Evolutionary conservation across 1,140 invertebrate species (phyloP).

Genomic region (Lasaia peninsularis): DNA sequence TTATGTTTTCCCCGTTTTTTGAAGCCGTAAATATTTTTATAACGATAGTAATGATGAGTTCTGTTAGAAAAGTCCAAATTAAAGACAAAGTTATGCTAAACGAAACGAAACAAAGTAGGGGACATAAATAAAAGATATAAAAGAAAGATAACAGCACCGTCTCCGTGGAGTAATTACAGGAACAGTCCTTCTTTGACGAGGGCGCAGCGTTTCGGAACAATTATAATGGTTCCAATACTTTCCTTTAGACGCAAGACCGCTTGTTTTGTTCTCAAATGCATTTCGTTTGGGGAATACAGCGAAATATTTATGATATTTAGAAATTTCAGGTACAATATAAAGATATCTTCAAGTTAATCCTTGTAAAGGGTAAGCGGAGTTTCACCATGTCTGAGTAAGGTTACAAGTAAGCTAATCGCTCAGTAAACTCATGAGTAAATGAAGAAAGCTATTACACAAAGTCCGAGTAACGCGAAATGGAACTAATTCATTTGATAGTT

Average conservation of each 20-base stretch:
- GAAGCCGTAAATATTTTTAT: background rate
- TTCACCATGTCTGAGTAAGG: too few relatives aligned
- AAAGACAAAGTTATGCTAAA: conserved; percentile 4
- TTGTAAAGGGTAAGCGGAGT: too few relatives aligned
- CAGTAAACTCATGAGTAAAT: too few relatives aligned
- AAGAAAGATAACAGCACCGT: conserved; percentile 1
- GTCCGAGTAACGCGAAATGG: too few relatives aligned
- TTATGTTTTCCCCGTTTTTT: too few relatives aligned
- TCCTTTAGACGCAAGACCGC: background rate
- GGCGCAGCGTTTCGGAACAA: background rate
- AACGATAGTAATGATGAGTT: background rate
- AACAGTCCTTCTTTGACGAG: background rate
- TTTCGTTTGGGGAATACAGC: background rate
- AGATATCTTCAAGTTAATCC: too few relatives aligned
- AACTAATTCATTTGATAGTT: too few relatives aligned
- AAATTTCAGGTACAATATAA: too few relatives aligned
- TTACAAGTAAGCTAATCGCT: too few relatives aligned
- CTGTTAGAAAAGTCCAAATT: conserved; percentile 1
- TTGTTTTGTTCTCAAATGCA: background rate
- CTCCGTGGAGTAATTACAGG: conserved; percentile 2
- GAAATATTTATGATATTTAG: background rate
- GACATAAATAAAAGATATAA: conserved; percentile 8
- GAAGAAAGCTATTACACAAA: too few relatives aligned
- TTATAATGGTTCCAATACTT: conserved; percentile 5
- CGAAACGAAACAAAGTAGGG: conserved; percentile 5